Conservation (phyloP, 1,140 invertebrate genomes). For the Cyrtorhinus lividipennis region DNA sequence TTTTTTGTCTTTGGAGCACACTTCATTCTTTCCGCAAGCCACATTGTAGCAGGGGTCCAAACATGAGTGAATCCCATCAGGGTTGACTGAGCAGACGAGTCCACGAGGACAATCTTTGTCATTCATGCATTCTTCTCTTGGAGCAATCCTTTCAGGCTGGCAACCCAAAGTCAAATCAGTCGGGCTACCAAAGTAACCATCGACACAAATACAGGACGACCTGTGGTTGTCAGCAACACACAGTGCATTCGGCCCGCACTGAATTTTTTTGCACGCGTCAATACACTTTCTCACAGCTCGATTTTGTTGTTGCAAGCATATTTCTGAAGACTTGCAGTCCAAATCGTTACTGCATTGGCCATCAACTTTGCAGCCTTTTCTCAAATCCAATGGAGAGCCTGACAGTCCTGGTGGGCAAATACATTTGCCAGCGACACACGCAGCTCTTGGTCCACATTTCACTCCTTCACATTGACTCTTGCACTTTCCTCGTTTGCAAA, state of each 20-base stretch:
- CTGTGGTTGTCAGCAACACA: conserved; percentile 68
- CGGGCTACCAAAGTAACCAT: conserved; percentile 64
- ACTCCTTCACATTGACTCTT: conserved; percentile 54
- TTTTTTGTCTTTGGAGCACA: conserved; percentile 48
- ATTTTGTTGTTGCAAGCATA: conserved; percentile 62
- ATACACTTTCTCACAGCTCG: conserved; percentile 64
- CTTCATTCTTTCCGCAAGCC: conserved; percentile 64
- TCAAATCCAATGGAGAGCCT: conserved; percentile 59
- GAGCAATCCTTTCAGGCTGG: conserved; percentile 40
- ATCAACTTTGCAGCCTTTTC: conserved; percentile 48
- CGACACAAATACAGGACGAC: conserved; percentile 67
- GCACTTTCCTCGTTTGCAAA: conserved; percentile 53
- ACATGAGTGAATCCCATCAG: conserved; percentile 47
- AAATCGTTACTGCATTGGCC: conserved; percentile 62
- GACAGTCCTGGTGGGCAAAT: conserved; percentile 58
- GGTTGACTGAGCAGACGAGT: conserved; percentile 37
- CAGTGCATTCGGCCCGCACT: conserved; percentile 78
- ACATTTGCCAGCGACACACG: conserved; percentile 64
- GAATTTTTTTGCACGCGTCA: conserved; percentile 68
- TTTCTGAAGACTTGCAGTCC: conserved; percentile 64
- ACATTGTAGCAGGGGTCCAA: conserved; percentile 60
- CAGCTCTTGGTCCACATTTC: conserved; percentile 63
- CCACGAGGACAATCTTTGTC: conserved; percentile 53
- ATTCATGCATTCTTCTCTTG: conserved; percentile 43
- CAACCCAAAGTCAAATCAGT: conserved; percentile 60